Evolutionary conservation across 2,797 vertebrate species (phyloP).

Genomic region (Acanthurus leucopareius): DNA sequence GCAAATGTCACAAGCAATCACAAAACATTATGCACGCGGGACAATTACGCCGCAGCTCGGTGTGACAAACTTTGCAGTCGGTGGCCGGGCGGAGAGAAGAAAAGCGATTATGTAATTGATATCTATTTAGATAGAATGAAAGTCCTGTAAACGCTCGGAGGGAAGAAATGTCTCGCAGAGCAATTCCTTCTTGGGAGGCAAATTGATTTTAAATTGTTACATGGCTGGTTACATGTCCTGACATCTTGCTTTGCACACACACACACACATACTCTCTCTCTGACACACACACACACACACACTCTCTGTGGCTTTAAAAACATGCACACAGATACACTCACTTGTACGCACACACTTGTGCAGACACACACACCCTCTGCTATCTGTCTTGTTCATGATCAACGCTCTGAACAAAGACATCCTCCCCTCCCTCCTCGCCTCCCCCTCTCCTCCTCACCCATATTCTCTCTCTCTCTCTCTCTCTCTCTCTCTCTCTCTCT

Average conservation of each 20-base stretch:
- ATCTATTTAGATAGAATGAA: conserved; percentile 66
- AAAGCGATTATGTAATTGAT: conserved; percentile 74
- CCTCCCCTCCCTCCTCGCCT: conserved; percentile 62
- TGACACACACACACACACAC: conserved; percentile 26
- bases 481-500: conserved; percentile 43
- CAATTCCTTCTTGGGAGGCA: conserved; percentile 83
- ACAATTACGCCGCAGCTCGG: conserved; percentile 48
- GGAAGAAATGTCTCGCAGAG: conserved; percentile 62
- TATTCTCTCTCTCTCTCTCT: conserved; percentile 63
- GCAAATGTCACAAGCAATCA: conserved; percentile 66
- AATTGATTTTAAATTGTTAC: conserved; percentile 88
- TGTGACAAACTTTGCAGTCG: conserved; percentile 66
- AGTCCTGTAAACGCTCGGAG: conserved; percentile 71
- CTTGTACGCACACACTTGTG: conserved; percentile 29
- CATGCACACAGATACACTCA: conserved; percentile 40
- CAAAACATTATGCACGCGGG: conserved; percentile 38
- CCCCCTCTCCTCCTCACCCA: conserved; percentile 44
- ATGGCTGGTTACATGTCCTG: conserved; percentile 86
- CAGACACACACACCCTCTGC: conserved; percentile 73
- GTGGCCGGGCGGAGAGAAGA: conserved; percentile 42
- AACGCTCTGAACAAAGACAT: conserved; percentile 85
- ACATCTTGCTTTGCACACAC: conserved; percentile 77
- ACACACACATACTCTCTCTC: conserved; percentile 33
- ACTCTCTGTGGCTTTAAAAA: conserved; percentile 41
- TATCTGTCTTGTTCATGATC: conserved; percentile 86